phyloP scores from a whole-genome alignment of 2,888 invertebrate species.

The Amphimallon solstitiale region DNA sequence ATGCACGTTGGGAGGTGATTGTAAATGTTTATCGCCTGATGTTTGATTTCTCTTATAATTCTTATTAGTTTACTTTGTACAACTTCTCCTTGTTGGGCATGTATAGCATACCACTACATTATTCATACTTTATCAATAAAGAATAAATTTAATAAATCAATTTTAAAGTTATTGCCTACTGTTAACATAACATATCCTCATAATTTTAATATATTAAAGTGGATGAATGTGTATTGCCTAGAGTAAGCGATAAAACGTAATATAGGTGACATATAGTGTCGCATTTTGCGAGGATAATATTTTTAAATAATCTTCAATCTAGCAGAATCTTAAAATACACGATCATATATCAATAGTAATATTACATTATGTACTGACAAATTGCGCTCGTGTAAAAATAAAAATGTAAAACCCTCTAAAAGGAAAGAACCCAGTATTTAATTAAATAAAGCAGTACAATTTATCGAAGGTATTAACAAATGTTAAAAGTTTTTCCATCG shows the following conservation, averaged over 20 bases:
- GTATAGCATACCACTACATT: too few relatives aligned
- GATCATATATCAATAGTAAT: constrained; percentile 23
- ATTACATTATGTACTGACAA: constrained; percentile 26
- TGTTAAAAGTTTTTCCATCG: constrained; percentile 39
- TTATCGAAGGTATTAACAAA: constrained; percentile 40
- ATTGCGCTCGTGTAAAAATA: constrained; percentile 31
- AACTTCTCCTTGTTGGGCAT: too few relatives aligned
- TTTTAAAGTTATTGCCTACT: too few relatives aligned
- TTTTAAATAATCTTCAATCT: constrained; percentile 35
- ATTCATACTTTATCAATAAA: too few relatives aligned
- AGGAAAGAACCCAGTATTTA: constrained; percentile 25
- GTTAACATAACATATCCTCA: too few relatives aligned
- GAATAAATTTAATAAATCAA: too few relatives aligned
- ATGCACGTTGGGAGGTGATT: too few relatives aligned
- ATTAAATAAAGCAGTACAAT: constrained; percentile 40
- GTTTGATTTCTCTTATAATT: too few relatives aligned
- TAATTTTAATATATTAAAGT: too few relatives aligned
- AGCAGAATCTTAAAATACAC: constrained; percentile 35
- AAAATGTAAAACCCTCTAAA: constrained; percentile 13
- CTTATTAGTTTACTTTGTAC: too few relatives aligned
- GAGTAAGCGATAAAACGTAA: constrained; percentile 8
- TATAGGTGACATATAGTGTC: not conserved
- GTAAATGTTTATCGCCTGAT: too few relatives aligned
- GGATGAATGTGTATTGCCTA: not conserved
- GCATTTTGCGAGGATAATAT: constrained; percentile 13